Conservation (phyloP, 2,113 vertebrate genomes). For the Trogon surrucura region DNA sequence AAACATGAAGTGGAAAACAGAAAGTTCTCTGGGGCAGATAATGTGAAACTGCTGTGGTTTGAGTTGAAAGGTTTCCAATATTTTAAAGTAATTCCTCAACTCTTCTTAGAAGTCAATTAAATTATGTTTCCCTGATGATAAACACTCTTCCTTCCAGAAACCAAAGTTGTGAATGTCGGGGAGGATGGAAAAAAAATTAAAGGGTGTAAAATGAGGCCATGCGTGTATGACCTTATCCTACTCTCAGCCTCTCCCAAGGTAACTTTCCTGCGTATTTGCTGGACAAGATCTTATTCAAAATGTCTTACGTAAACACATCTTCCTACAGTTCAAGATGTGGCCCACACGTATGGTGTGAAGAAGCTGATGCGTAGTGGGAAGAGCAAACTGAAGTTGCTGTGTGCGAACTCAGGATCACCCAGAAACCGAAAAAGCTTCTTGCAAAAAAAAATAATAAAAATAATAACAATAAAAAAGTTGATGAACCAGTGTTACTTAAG, state of each 20-base stretch:
- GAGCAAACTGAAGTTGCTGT: not conserved
- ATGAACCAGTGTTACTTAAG: conserved; percentile 17
- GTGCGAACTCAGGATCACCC: not conserved
- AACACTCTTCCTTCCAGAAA: not conserved
- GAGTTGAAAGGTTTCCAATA: accelerated
- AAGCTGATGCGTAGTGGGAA: not conserved
- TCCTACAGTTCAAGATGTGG: not conserved
- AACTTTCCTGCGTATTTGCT: not conserved
- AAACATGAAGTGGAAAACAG: not conserved
- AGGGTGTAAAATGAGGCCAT: not conserved
- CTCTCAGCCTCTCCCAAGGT: not conserved
- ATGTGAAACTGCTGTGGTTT: not conserved
- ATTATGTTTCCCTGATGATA: not conserved
- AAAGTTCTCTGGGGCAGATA: not conserved
- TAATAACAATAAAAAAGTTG: not conserved
- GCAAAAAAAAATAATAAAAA: not conserved
- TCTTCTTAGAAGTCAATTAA: not conserved
- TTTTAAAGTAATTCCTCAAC: not conserved
- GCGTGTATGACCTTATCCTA: not conserved
- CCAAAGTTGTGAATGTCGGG: not conserved
- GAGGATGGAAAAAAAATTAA: not conserved
- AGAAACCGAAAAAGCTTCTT: not conserved
- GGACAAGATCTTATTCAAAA: not conserved
- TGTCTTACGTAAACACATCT: not conserved
- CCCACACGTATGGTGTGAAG: not conserved